Base-by-base conservation (phyloP, 2,113 vertebrate genomes). In the Microtus ochrogaster region DNA sequence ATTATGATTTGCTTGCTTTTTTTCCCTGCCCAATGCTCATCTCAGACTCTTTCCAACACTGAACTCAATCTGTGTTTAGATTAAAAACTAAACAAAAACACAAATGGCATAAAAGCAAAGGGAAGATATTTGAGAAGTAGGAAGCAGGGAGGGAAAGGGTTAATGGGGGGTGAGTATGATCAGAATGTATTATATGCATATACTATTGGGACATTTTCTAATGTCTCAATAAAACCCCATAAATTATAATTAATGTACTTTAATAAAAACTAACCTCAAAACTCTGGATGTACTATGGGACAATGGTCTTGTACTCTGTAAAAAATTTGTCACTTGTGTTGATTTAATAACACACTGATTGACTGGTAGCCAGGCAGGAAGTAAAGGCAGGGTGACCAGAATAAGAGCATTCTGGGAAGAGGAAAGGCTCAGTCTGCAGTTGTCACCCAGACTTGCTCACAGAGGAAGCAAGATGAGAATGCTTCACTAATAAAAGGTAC, bases 11-110 rank as follows among this genome's bases (percentile, higher is more conserved):
- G 24, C 22, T 82, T 82, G 36, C 36, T 61, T 39, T 82, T 79
- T 33, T 82, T n/a, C 70, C 70, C 39, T 63, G 82, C 58, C 66
- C 12, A 63, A 11, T 77, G 21, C 16, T 52, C n/a, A 30, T 14
- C 76, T 82, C 36, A 94, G 44, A 91, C 17, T 84, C 73, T 89
- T 82, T 26, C 44, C 86, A 92, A 86, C 7, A 41, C 68, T 83
- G 41, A 76, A 86, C 30, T 49, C 84, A 49, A 76, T 49, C 65
- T 68, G 9, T 68, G 63, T 68, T 33, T 86, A 49, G 63, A 68
- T 83, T 74, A 63, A 86, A 85, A 66, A 63, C 13, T 55, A 66
- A 47, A 68, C 14, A 68, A 47, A 22, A 66, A 7, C 17, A 68
- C 68, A 44, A 24, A 39, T 16, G 33, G 22, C 44, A 87, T 52